These are phyloP conservation scores for Centruroides sculpturatus DNA, from an alignment of 1,140 invertebrate genomes.

Conservation along the genomic window DNA sequence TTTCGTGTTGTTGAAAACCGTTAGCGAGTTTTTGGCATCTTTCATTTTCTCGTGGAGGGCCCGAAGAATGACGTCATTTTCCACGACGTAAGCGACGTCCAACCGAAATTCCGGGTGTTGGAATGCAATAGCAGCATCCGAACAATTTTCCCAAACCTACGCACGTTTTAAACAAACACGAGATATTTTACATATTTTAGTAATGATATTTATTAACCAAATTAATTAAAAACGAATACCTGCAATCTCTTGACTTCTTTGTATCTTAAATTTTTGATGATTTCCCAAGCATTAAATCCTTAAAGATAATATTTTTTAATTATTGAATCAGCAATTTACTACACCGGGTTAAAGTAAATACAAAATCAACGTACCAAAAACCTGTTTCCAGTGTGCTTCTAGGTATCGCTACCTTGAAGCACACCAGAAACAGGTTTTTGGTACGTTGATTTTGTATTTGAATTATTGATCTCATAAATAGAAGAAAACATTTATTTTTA, in stretches of 20 bases:
- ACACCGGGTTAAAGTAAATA: no score
- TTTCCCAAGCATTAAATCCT: constrained; percentile 67
- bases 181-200: no score
- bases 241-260: constrained; percentile 71
- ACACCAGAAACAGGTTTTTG: no score
- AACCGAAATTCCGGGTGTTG: constrained; percentile 51
- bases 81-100: constrained; percentile 79
- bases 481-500: no score
- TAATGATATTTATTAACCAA: background rate
- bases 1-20: constrained; percentile 13
- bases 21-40: constrained; percentile 34
- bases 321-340: no score
- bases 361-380: no score
- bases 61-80: constrained; percentile 74
- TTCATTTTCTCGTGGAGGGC: constrained; percentile 40
- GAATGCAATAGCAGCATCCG: constrained; percentile 73
- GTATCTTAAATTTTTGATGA: constrained; percentile 49
- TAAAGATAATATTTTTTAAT: constrained; percentile 2
- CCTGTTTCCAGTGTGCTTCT: no score
- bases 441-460: no score
- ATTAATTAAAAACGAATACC: constrained; percentile 35
- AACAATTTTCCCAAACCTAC: constrained; percentile 80
- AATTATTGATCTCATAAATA: background rate
- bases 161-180: background rate
- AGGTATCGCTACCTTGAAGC: no score